Conservation (phyloP, 2,113 vertebrate species). For the Myiozetetes cayanensis region DNA sequence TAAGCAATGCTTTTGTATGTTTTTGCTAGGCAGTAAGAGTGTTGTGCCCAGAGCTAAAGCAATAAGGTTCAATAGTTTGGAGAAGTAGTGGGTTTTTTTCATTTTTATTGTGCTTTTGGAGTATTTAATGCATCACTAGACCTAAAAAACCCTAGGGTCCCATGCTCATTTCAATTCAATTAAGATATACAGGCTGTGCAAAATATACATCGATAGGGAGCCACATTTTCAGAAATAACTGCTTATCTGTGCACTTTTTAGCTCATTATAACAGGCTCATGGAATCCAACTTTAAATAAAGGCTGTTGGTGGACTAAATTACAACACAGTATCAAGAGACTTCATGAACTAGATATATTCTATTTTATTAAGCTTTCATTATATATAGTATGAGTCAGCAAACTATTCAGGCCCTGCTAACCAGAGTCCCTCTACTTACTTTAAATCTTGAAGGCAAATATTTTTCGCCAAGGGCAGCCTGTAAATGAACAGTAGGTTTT, state of each 20-base stretch:
- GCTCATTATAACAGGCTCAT: slow-evolving; percentile 58
- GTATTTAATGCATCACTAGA: slow-evolving; percentile 66
- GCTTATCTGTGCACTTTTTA: slow-evolving; percentile 64
- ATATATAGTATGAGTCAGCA: slow-evolving; percentile 37
- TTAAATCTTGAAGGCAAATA: slow-evolving; percentile 43
- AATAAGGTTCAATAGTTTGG: slow-evolving; percentile 1
- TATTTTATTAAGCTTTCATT: slow-evolving; percentile 46
- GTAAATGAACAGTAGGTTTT: slow-evolving; percentile 14
- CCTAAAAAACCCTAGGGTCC: slow-evolving; percentile 55
- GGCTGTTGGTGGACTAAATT: slow-evolving; percentile 66
- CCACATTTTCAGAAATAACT: slow-evolving; percentile 65
- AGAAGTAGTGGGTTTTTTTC: neutral
- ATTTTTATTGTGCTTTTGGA: slow-evolving; percentile 51
- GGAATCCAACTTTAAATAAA: slow-evolving; percentile 64
- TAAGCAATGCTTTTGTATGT: neutral
- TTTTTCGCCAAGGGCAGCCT: neutral
- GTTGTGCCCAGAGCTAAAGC: neutral
- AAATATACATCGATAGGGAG: slow-evolving; percentile 62
- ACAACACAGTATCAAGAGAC: slow-evolving; percentile 43
- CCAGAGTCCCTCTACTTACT: neutral
- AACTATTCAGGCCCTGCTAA: slow-evolving; percentile 8
- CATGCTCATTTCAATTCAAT: slow-evolving; percentile 65
- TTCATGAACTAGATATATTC: slow-evolving; percentile 37
- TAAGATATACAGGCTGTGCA: slow-evolving; percentile 62
- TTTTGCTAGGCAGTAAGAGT: neutral